phyloP scores from a whole-genome alignment of 2,888 invertebrate genomes.

The Embidobia sp. region DNA sequence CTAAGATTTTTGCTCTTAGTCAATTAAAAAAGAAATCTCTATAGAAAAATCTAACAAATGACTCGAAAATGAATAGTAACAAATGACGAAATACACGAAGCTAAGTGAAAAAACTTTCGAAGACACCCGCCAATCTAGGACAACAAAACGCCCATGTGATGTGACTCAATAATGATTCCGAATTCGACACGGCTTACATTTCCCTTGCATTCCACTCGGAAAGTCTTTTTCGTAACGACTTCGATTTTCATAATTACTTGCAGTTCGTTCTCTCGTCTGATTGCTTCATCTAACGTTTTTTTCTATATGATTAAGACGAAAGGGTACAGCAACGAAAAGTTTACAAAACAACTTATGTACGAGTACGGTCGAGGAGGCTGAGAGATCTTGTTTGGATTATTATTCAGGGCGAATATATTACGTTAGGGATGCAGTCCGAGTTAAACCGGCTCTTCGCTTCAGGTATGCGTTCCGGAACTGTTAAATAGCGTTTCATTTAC shows the following conservation, averaged over 20 bases:
- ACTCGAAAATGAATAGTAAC: no score
- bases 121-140: constrained; percentile 34
- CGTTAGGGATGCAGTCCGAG: constrained; percentile 64
- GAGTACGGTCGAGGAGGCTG: constrained; percentile 37
- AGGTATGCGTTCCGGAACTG: constrained; percentile 65
- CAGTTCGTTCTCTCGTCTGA: neutral
- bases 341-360: constrained; percentile 37
- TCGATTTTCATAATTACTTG: constrained; percentile 14
- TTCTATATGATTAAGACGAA: neutral
- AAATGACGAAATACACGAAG: no score
- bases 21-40: no score
- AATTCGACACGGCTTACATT: constrained; percentile 24
- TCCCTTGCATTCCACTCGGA: constrained; percentile 18
- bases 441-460: constrained; percentile 65
- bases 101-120: constrained; percentile 11
- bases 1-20: no score
- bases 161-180: constrained; percentile 27
- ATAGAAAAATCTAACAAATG: no score
- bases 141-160: constrained; percentile 26
- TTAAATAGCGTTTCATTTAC: constrained; percentile 62
- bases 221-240: no score
- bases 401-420: constrained; percentile 67
- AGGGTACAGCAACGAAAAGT: constrained; percentile 6
- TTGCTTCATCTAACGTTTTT: no score
- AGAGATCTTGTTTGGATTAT: constrained; percentile 65